Percentiles rank a stretch among this genome's conserved stretches.
These are phyloP conservation scores for Xestia c-nigrum DNA, from an alignment of 2,888 invertebrate species.

Conservation along the genomic window DNA sequence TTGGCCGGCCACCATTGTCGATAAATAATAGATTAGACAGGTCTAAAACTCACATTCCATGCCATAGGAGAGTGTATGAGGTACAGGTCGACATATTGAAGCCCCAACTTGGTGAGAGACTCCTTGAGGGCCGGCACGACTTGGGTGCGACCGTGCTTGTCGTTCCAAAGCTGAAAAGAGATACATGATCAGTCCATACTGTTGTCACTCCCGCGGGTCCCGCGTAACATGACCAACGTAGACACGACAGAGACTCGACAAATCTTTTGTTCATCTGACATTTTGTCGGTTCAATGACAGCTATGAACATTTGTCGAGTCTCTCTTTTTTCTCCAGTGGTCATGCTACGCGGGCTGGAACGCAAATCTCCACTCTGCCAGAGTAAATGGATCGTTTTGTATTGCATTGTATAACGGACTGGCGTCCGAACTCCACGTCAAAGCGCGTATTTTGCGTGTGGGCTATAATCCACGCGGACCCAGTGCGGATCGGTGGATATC, in stretches of 20 bases:
- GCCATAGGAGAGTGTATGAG: conserved; percentile 94
- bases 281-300: too few relatives aligned
- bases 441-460: too few relatives aligned
- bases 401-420: too few relatives aligned
- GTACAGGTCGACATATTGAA: conserved; percentile 94
- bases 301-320: too few relatives aligned
- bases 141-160: conserved; percentile 91
- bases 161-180: conserved; percentile 76
- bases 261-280: too few relatives aligned
- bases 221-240: too few relatives aligned
- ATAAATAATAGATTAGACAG: not conserved
- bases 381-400: not conserved
- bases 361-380: not conserved
- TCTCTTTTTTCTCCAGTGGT: too few relatives aligned
- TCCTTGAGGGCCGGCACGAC: conserved; percentile 92
- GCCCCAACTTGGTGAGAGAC: conserved; percentile 91
- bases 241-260: too few relatives aligned
- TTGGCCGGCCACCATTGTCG: not conserved
- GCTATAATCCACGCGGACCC: too few relatives aligned
- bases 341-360: not conserved
- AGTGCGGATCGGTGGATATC: too few relatives aligned
- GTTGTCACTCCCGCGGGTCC: too few relatives aligned
- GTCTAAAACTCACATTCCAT: conserved; percentile 78
- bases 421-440: too few relatives aligned
- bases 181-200: not conserved